phyloP scores from a whole-genome alignment of 2,797 vertebrate genomes.

The Dendrocincla fuliginosa region DNA sequence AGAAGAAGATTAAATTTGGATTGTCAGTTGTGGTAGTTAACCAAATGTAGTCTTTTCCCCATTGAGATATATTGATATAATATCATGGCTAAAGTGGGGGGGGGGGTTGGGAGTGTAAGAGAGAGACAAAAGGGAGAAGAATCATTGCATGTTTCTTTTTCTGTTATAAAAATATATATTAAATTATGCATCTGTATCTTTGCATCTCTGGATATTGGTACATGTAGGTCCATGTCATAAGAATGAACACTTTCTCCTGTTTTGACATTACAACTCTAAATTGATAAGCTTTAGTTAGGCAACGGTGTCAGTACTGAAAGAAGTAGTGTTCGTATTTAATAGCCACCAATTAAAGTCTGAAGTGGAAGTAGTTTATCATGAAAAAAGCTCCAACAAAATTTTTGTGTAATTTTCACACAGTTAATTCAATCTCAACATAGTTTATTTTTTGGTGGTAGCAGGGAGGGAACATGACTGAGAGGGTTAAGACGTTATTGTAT shows the following conservation, averaged over 20 bases:
- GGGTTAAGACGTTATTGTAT: not conserved
- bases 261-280: not conserved
- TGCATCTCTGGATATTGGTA: not conserved
- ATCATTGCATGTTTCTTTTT: not conserved
- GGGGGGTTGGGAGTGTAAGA: no score
- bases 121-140: not conserved
- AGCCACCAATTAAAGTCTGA: not conserved
- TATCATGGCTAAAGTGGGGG: not conserved
- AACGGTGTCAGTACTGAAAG: not conserved
- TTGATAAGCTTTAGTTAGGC: not conserved
- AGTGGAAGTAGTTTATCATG: not conserved
- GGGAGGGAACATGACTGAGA: not conserved
- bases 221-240: not conserved
- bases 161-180: not conserved
- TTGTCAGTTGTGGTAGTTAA: not conserved
- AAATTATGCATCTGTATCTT: not conserved
- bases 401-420: not conserved
- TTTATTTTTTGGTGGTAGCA: not conserved
- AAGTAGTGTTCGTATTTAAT: not conserved
- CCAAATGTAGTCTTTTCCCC: not conserved
- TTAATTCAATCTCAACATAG: not conserved
- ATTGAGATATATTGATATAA: not conserved
- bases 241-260: not conserved
- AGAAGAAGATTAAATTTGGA: not conserved
- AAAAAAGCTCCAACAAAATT: not conserved